phyloP scores from a whole-genome alignment of 2,888 invertebrate species.

The Papilio gigon region DNA sequence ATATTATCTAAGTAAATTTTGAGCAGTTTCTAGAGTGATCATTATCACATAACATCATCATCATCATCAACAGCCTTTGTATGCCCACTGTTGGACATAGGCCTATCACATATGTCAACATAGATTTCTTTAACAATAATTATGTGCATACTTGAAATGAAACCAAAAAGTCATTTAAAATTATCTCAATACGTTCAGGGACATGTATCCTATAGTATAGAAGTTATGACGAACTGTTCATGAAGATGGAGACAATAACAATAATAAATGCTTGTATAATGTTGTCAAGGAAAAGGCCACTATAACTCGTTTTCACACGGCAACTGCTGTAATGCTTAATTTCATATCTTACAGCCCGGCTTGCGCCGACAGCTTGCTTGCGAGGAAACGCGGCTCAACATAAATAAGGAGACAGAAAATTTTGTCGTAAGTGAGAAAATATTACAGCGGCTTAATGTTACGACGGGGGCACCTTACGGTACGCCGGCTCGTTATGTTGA shows the following conservation, averaged over 20 bases:
- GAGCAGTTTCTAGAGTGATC: too few species aligned
- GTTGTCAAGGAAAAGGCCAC: neutral
- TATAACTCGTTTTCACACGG: conserved; percentile 34
- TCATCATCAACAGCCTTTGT: too few species aligned
- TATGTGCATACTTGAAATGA: too few species aligned
- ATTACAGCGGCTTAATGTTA: conserved; percentile 79
- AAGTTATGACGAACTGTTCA: neutral
- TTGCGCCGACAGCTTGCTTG: conserved; percentile 66
- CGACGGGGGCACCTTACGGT: conserved; percentile 73
- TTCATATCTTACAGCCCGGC: conserved; percentile 54
- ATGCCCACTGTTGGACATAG: too few species aligned
- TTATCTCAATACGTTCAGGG: too few species aligned
- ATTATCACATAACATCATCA: too few species aligned
- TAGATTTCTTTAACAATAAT: too few species aligned
- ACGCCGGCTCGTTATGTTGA: conserved; percentile 78
- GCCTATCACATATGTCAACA: too few species aligned
- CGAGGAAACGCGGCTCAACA: conserved; percentile 62
- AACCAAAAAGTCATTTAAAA: too few species aligned
- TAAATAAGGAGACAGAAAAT: conserved; percentile 79
- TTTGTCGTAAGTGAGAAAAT: conserved; percentile 81
- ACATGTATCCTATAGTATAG: too few species aligned
- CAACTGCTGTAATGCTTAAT: conserved; percentile 47
- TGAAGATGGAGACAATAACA: neutral
- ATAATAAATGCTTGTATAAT: conserved; percentile 9
- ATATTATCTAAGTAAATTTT: too few species aligned